Evolutionary conservation across 2,113 vertebrate genomes (phyloP).

Genomic region (Pelmatolapia mariae): DNA sequence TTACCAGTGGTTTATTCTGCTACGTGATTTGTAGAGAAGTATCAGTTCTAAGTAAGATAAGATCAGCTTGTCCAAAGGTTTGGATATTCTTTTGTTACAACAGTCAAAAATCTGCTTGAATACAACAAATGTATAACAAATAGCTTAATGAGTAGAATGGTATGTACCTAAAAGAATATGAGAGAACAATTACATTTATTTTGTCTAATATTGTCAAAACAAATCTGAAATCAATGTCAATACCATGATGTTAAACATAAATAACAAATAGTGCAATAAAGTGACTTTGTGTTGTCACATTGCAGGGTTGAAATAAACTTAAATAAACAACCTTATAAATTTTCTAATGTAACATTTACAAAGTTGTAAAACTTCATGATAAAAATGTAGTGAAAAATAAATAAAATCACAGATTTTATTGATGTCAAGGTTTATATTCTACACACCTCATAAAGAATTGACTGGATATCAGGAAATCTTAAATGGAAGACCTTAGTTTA

Average conservation of each 20-base stretch:
- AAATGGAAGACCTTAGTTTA: neutral
- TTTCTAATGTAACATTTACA: neutral
- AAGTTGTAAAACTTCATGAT: neutral
- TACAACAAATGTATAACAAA: neutral
- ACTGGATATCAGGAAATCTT: neutral
- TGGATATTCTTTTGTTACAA: neutral
- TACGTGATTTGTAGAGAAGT: neutral
- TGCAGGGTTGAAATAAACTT: neutral
- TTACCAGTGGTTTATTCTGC: neutral
- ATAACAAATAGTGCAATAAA: neutral
- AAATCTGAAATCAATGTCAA: neutral
- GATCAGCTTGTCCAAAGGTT: neutral
- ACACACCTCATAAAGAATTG: neutral
- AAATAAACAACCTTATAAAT: neutral
- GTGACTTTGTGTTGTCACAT: neutral
- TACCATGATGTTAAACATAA: neutral
- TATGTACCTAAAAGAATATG: neutral
- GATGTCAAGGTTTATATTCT: neutral
- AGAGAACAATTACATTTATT: neutral
- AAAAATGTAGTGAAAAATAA: neutral
- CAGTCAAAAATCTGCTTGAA: neutral
- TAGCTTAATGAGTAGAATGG: neutral
- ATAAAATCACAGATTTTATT: neutral
- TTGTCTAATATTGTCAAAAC: neutral
- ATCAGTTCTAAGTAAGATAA: neutral